Conservation (phyloP, 2,113 vertebrate species). For the Redunca redunca region DNA sequence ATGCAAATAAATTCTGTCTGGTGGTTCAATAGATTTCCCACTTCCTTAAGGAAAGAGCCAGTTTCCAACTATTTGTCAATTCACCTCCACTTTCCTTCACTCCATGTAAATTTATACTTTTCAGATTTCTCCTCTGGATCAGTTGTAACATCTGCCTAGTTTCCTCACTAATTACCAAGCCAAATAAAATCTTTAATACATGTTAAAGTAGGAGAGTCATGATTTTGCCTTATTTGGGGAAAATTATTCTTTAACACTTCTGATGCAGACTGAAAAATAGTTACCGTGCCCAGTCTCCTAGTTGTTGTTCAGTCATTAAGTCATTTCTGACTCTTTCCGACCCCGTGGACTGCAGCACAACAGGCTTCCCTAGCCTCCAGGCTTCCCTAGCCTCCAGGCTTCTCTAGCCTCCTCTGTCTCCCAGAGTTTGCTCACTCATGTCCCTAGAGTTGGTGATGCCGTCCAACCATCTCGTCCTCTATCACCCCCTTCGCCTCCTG, state of each 20-base stretch:
- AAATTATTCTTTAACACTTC: background rate
- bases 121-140: background rate
- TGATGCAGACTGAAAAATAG: background rate
- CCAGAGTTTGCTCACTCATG: background rate
- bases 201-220: background rate
- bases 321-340: background rate
- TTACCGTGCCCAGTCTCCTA: accelerated
- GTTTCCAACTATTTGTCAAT: background rate
- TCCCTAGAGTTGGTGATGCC: background rate
- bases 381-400: background rate
- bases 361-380: background rate
- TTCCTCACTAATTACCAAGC: background rate
- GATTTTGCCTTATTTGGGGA: background rate
- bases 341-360: accelerated
- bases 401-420: background rate
- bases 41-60: background rate
- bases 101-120: background rate
- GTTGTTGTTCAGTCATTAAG: background rate
- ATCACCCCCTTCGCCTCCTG: background rate
- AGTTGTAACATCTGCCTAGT: background rate
- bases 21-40: background rate
- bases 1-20: slow-evolving; percentile 22
- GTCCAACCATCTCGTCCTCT: background rate
- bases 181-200: background rate
- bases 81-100: background rate